phyloP scores from a whole-genome alignment of 2,113 vertebrate genomes.

The Anthoscopus minutus region DNA sequence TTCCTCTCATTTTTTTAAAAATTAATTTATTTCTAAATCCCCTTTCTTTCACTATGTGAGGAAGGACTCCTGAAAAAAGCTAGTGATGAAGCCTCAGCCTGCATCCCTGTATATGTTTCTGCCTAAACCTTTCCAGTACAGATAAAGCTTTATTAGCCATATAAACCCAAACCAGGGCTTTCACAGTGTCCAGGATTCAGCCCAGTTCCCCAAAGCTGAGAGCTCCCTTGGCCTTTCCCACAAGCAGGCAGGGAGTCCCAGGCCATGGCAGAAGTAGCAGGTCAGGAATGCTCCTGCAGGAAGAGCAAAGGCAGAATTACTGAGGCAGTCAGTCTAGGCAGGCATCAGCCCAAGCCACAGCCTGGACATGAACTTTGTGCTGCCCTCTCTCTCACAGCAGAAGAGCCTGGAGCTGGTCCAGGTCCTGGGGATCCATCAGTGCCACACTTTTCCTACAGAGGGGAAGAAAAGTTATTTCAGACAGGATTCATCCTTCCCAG shows the following conservation, averaged over 20 bases:
- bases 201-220: neutral
- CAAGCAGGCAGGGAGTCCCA: neutral
- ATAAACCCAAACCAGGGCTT: neutral
- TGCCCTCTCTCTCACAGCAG: neutral
- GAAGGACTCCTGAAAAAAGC: neutral
- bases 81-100: neutral
- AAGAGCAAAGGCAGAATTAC: neutral
- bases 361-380: neutral
- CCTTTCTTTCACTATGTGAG: neutral
- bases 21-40: neutral
- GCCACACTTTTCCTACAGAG: neutral
- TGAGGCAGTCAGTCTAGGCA: neutral
- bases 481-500: rapidly evolving
- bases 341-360: too few species aligned
- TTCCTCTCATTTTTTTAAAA: too few species aligned
- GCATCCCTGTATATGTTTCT: neutral
- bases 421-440: too few species aligned
- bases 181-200: neutral
- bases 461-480: neutral
- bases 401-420: neutral
- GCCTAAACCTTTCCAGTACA: neutral
- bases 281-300: neutral
- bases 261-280: rapidly evolving
- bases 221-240: neutral
- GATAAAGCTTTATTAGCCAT: neutral